A percentile compares a stretch with the other conserved stretches of the same genome.
Evolutionary conservation across 2,888 invertebrate species (phyloP).

Genomic region (Cryptus armator): DNA sequence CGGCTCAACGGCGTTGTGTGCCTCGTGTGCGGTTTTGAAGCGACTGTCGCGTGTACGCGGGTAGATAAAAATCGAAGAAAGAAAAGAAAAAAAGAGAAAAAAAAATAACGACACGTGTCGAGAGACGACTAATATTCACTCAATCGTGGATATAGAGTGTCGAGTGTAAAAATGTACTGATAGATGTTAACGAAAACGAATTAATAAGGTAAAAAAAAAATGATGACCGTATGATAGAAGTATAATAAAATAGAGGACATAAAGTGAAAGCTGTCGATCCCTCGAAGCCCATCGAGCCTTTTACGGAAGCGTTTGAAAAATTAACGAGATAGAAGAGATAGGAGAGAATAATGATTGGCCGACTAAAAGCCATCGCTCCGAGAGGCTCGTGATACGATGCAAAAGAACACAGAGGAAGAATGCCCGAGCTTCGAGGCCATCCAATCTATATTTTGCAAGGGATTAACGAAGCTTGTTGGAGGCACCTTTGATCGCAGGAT

Average conservation of each 20-base stretch:
- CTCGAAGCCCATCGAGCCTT: constrained; percentile 11
- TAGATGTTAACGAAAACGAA: constrained; percentile 50
- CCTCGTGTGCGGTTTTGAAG: not conserved
- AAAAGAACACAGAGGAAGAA: constrained; percentile 27
- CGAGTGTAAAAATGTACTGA: constrained; percentile 40
- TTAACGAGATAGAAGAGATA: not conserved
- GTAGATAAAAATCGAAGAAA: constrained; percentile 38
- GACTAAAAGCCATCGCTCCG: constrained; percentile 49
- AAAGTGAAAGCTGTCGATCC: constrained; percentile 6
- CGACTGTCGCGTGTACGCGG: not conserved
- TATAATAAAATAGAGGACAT: constrained; percentile 14
- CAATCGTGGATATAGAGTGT: constrained; percentile 6
- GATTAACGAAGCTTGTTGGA: constrained; percentile 41
- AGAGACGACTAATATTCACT: not conserved
- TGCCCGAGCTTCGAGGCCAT: not conserved
- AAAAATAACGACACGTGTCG: constrained; percentile 25
- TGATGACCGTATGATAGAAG: constrained; percentile 1
- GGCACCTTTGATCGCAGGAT: constrained; percentile 42
- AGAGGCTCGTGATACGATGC: constrained; percentile 12
- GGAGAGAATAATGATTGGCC: constrained; percentile 33
- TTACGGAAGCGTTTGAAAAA: constrained; percentile 28
- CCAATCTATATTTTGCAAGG: constrained; percentile 30
- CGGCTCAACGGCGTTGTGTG: constrained; percentile 28
- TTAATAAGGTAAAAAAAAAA: constrained; percentile 19
- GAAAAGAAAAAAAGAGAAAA: constrained; percentile 1